phyloP scores from a whole-genome alignment of 2,888 invertebrate species.

The Trachelus tabidus region DNA sequence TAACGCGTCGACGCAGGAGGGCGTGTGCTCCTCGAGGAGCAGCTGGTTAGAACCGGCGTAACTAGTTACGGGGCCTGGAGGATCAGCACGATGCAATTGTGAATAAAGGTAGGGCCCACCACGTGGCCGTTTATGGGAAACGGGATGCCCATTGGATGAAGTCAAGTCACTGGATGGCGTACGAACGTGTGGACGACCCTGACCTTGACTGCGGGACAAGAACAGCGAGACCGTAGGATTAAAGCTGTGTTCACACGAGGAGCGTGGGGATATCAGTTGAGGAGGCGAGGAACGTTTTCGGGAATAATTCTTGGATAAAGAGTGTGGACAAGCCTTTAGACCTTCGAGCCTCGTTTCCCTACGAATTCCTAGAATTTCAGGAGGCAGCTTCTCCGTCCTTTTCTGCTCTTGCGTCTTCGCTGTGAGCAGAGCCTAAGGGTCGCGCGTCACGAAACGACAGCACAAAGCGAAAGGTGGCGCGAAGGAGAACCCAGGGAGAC shows the following conservation, averaged over 20 bases:
- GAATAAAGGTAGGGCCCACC: constrained; percentile 16
- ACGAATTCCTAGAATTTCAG: neutral
- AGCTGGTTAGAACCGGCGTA: constrained; percentile 8
- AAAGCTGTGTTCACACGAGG: neutral
- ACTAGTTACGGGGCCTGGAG: constrained; percentile 13
- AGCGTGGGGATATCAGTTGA: neutral
- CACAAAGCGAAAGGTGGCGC: constrained; percentile 3
- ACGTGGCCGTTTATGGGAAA: constrained; percentile 54
- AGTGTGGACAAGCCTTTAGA: neutral
- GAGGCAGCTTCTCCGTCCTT: neutral
- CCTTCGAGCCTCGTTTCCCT: neutral
- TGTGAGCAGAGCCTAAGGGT: neutral
- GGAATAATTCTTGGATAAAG: neutral
- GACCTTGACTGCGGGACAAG: constrained; percentile 53
- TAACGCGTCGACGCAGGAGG: neutral
- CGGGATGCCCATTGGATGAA: constrained; percentile 25
- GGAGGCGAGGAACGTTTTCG: neutral
- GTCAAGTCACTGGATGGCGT: constrained; percentile 33
- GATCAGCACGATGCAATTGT: constrained; percentile 5
- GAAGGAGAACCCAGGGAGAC: constrained; percentile 17
- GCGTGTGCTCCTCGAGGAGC: neutral
- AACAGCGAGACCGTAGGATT: constrained; percentile 30
- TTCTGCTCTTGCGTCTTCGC: neutral
- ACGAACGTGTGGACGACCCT: constrained; percentile 41
- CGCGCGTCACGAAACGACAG: constrained; percentile 4